Base-by-base conservation (phyloP, 2,888 invertebrate species). In the Caenorhabditis sp. region DNA sequence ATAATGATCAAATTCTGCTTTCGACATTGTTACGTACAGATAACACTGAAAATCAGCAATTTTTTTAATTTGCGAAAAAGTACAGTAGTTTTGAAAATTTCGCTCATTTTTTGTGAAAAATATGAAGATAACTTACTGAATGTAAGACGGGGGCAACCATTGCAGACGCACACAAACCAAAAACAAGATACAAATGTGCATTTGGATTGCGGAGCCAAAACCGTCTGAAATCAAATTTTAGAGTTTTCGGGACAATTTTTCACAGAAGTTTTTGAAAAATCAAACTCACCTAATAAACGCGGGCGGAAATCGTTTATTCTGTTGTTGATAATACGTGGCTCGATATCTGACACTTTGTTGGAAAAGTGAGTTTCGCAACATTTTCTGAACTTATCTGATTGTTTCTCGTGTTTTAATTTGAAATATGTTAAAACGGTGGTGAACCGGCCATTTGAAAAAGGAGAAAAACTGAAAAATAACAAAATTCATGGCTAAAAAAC, bases 121-220 rank as follows among this genome's bases (percentile, higher is more conserved):
- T n/a, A n/a, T n/a, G n/a, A n/a, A n/a, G n/a, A n/a, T n/a, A 54
- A 53, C 6, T 10, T n/a, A 78, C 76, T 55, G 80, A 77, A 36
- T 73, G 72, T 17, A 77, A 49, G 19, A 81, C 81, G 6, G 79
- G 77, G 17, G 71, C 77, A 37, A 80, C 62, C 78, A 81, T 79
- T n/a, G 79, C 77, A 14, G 78, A 70, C 17, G 77, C 75, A 58
- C 79, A 79, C 17, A 79, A 66, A 58, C 68, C 70, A 63, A 81
- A 77, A 2, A 79, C 78, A 10, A 65, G 24, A 62, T 78, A 81
- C 6, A 79, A 54, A 55, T 76, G 79, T 14, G 81, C 79, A 59
- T 69, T 63, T 14, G 81, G 81, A 53, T 81, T 77, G n/a, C 79
- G 79, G 21, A 81, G 71, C 19, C 79, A 57, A 60, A 81, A 81